Base-by-base conservation (phyloP, 2,113 vertebrate species). In the Oreochromis aureus region DNA sequence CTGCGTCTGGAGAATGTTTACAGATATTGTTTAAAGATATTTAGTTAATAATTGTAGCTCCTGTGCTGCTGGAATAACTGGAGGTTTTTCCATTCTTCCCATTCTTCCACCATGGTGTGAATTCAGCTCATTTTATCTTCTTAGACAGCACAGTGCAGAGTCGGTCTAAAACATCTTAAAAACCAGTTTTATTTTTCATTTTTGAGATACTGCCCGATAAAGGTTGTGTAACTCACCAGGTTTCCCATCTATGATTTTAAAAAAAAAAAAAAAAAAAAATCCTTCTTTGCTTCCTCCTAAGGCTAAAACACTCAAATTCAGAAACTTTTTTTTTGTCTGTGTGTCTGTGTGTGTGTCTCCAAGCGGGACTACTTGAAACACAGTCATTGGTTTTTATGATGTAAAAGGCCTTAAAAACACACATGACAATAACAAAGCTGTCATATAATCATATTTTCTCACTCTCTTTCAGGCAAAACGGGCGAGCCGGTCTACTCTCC, bases 401-500 rank as follows among this genome's bases (percentile, higher is more conserved):
- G 63, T 69, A 69, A 69, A 69, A 69, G 19, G 19, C 61, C 12
- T 69, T 69, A 69, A 66, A 44, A 69, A 69, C 36, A 69, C n/a
- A 44, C n/a, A 16, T 27, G 13, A 27, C 66, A 44, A 4, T 46
- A 44, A 24, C 12, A 71, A 71, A 71, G 39, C 22, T 71, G 13
- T 44, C 39, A 73, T 16, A 18, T 24, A 73, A 48, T 73, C 69
- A 73, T 46, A 39, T 46, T 46, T 27, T 4, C 6, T 53, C 10
- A 9, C 5, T 16, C 6, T 89, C 18, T 80, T 85, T 13, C 88
- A 95, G 94, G 94, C 93, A 94, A 95, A 94, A 87, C 6, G 87
- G 95, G 93, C 87, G 93, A 95, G 93, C 88, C 85, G 56, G 87
- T 94, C 90, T 93, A 82, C 93, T 95, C 95, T 86, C 92, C 92